Evolutionary conservation across 2,797 vertebrate genomes (phyloP), one percentile per base, ranked within the genome.

Genomic region (Muscicapa striata): DNA sequence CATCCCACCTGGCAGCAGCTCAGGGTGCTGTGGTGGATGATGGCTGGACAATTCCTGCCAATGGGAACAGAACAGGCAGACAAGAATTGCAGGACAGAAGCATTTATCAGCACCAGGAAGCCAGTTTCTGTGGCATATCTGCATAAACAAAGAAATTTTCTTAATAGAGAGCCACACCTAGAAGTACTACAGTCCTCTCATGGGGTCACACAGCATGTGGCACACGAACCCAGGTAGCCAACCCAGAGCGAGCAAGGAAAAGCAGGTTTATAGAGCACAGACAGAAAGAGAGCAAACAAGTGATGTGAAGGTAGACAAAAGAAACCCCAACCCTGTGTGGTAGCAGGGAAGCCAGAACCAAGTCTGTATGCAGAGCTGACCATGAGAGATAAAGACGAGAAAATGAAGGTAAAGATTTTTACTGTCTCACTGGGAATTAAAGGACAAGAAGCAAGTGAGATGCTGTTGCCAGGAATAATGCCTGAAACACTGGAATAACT

Each of bases 371-470:
- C 86, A 95, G 84, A 94, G 67, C 95, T 95, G 95, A 93, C 93
- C 93, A 83, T n/a, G n/a, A 74, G 76, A 96, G 90, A 96, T 95
- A 97, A 95, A 96, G 81, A 90, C 15, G 62, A 95, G 81, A 94
- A 95, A 94, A 96, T 27, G 61, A 85, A 95, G 58, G 78, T 85
- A 92, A 95, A 94, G 92, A 92, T 85, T 95, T 94, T 95, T 95
- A 95, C 81, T 66, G 81, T 85, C 76, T 90, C 93, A 14, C 34
- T 89, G 96, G 95, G 96, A 95, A 83, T 95, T 93, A 91, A 87
- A 92, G 89, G 78, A 94, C 84, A 93, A 90, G 93, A 95, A 89
- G 43, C 64, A 92, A 93, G 84, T n/a, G 70, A 93, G 93, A 87
- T 92, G 90, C 78, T 68, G 54, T 68, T 96, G 94, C 93, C 94